Conservation (phyloP, 2,888 invertebrate genomes). For the Ochropacha duplaris region DNA sequence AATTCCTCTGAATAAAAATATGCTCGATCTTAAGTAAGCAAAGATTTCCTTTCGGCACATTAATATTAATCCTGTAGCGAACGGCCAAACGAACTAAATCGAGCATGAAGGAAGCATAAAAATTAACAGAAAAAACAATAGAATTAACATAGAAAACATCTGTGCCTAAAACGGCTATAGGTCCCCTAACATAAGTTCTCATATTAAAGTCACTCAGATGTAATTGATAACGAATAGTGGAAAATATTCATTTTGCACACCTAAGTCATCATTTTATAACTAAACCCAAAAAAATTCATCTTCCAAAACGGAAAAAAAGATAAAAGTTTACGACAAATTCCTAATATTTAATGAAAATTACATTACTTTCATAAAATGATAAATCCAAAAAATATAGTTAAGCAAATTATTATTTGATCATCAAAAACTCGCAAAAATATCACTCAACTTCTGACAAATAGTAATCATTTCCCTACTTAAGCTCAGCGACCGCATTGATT, state of each 20-base stretch:
- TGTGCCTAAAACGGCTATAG: slow-evolving; percentile 64
- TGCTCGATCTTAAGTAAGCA: slow-evolving; percentile 37
- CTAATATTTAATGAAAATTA: too few relatives aligned
- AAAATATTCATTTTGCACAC: too few relatives aligned
- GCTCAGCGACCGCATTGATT: slow-evolving; percentile 72
- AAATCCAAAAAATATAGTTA: too few relatives aligned
- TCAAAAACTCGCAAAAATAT: not conserved
- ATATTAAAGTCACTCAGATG: not conserved
- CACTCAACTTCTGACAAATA: slow-evolving; percentile 20
- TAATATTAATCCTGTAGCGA: slow-evolving; percentile 73
- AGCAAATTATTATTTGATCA: too few relatives aligned
- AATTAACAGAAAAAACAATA: slow-evolving; percentile 82
- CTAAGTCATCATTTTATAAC: too few relatives aligned
- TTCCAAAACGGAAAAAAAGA: not conserved
- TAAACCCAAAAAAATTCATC: too few relatives aligned
- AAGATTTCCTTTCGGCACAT: slow-evolving; percentile 59
- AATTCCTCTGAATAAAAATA: slow-evolving; percentile 22
- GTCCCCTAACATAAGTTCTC: slow-evolving; percentile 39
- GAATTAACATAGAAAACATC: slow-evolving; percentile 83
- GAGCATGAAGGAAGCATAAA: slow-evolving; percentile 78
- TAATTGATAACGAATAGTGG: too few relatives aligned
- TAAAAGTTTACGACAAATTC: too few relatives aligned
- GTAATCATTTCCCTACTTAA: slow-evolving; percentile 46
- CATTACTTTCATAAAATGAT: too few relatives aligned
- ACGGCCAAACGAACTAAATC: slow-evolving; percentile 72